Conservation (phyloP, 2,797 vertebrate genomes). For the Hipposideros larvatus region DNA sequence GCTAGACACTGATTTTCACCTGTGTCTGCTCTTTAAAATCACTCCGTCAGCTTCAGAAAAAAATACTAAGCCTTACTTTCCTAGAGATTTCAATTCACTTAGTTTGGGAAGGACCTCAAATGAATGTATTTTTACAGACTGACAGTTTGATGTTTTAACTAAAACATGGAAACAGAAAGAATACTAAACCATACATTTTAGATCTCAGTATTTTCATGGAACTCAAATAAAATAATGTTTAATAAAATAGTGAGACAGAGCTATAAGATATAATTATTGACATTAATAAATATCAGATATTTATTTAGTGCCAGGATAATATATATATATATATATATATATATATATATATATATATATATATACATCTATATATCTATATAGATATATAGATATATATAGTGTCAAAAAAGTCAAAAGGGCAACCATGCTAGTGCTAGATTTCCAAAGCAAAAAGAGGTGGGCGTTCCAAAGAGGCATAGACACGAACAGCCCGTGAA, state of each 20-base stretch:
- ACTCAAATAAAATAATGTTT: not conserved
- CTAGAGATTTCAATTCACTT: not conserved
- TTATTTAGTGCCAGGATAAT: not conserved
- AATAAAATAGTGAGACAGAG: not conserved
- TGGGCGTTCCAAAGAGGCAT: not conserved
- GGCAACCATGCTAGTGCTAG: not conserved
- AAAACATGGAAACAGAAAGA: not conserved
- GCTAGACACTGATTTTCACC: not conserved
- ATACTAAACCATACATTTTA: not conserved
- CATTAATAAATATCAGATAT: not conserved
- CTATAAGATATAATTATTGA: not conserved
- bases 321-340: too few relatives aligned
- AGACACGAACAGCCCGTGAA: not conserved
- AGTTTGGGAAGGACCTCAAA: not conserved
- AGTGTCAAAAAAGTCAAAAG: not conserved
- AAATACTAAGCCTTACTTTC: not conserved
- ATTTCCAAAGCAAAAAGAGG: not conserved
- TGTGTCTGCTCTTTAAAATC: not conserved
- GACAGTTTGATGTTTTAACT: not conserved
- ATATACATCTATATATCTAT: too few relatives aligned
- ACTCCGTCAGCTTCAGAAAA: not conserved
- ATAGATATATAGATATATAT: too few relatives aligned
- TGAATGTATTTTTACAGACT: constrained; percentile 8
- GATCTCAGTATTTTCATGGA: not conserved
- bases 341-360: too few relatives aligned